Base-by-base conservation (phyloP, 1,140 invertebrate genomes). In the Ceratina japonica region DNA sequence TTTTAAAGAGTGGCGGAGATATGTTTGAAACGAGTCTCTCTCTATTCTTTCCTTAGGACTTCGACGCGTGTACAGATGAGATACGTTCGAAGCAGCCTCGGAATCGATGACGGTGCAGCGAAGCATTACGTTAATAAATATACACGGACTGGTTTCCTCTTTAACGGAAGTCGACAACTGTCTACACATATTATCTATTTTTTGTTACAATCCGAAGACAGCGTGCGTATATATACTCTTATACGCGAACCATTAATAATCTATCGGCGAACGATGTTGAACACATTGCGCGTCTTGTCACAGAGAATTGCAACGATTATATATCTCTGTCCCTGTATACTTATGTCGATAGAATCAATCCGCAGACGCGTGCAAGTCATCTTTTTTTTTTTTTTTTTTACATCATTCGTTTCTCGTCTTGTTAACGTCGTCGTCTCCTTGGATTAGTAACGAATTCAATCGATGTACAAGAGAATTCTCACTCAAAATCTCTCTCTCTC, bases 91-190 rank as follows among this genome's bases (percentile, higher is more conserved):
- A 78, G 24, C 20, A 64, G 18, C 56, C 15, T 49, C 10, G 59
- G 59, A 56, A 63, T 61, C 24, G 12, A 54, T 77, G n/a, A 77
- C 58, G 73, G 20, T 56, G 66, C 61, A 75, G 15, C 63, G 0
- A 49, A 70, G 61, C 44, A 58, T 65, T 80, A 65, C 44, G 44
- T 69, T 68, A 49, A 31, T 64, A 76, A 27, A 27, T 75, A 27
- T 75, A 56, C 31, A 66, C 2, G 15, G 3, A 58, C 37, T 64
- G 61, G 59, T 15, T 31, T n/a, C n/a, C 66, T 44, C 16, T 70
- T 52, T 22, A 63, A 70, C 64, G 56, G 16, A 80, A 80, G 54
- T 73, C 37, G 66, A 70, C 71, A 75, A 74, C 52, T 76, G 65
- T 20, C 27, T 70, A 70, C 18, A 16, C 51, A 63, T 62, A 15